Conservation (phyloP, 2,113 vertebrate species). For the Pluvialis apricaria region DNA sequence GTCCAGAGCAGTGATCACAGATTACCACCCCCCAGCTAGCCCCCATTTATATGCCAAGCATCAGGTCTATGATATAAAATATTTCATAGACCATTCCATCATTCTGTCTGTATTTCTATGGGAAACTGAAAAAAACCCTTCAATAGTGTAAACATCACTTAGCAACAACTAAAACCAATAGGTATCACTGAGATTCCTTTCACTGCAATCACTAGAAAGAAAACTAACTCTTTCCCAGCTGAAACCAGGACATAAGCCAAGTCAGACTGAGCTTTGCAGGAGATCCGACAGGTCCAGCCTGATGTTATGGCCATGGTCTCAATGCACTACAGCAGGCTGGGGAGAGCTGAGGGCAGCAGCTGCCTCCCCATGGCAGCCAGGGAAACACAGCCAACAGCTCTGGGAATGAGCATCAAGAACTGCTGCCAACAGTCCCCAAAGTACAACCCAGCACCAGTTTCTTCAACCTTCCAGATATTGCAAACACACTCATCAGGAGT, state of each 20-base stretch:
- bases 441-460: neutral
- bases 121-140: too few species aligned
- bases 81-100: too few species aligned
- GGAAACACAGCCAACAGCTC: neutral
- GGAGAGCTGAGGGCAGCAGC: neutral
- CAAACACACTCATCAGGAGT: neutral
- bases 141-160: too few species aligned
- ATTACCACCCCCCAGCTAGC: too few species aligned
- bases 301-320: fast-evolving
- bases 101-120: too few species aligned
- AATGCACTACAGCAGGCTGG: neutral
- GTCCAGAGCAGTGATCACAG: too few species aligned
- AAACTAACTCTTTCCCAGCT: too few species aligned
- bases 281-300: neutral
- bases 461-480: neutral
- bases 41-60: too few species aligned
- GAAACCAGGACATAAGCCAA: neutral
- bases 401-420: fast-evolving
- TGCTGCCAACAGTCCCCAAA: neutral
- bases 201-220: too few species aligned
- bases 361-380: neutral
- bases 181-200: too few species aligned
- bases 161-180: too few species aligned
- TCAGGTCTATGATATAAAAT: too few species aligned
- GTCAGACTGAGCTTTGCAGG: fast-evolving